Evolutionary conservation across 2,888 invertebrate genomes (phyloP).

Genomic region (Xestia rhomboidea): DNA sequence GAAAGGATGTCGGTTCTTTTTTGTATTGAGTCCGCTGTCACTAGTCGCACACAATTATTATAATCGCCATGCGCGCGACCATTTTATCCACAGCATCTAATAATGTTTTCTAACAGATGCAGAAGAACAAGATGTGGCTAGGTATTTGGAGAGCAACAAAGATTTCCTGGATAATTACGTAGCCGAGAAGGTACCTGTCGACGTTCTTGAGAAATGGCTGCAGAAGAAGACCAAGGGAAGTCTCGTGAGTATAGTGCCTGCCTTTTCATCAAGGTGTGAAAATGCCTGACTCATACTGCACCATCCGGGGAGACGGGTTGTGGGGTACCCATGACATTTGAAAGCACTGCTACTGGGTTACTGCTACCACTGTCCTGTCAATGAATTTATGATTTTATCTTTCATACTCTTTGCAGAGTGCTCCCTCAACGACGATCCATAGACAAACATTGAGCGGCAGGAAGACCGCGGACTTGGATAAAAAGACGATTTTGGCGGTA

Average conservation of each 20-base stretch:
- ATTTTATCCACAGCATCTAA: not conserved
- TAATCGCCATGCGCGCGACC: not conserved
- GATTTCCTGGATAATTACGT: constrained; percentile 92
- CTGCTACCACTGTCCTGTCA: not conserved
- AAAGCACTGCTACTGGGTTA: not conserved
- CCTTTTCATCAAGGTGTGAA: not conserved
- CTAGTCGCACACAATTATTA: not conserved
- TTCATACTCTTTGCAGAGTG: not conserved
- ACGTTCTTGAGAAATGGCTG: constrained; percentile 92
- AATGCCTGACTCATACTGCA: no score
- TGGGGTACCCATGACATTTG: no score
- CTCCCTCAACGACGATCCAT: not conserved
- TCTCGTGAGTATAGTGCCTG: constrained; percentile 50
- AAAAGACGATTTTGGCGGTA: constrained; percentile 57
- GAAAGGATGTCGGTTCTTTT: not conserved
- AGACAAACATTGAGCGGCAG: not conserved
- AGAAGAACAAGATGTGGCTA: constrained; percentile 77
- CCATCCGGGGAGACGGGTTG: no score
- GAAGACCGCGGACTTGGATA: not conserved
- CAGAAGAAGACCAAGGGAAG: constrained; percentile 78
- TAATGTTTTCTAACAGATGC: constrained; percentile 50
- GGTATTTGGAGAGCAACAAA: constrained; percentile 91
- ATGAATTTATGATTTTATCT: not conserved
- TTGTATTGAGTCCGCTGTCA: not conserved
- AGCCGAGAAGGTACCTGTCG: constrained; percentile 91